Base-by-base conservation (phyloP, 2,797 vertebrate species). In the Neoniphon sammara region DNA sequence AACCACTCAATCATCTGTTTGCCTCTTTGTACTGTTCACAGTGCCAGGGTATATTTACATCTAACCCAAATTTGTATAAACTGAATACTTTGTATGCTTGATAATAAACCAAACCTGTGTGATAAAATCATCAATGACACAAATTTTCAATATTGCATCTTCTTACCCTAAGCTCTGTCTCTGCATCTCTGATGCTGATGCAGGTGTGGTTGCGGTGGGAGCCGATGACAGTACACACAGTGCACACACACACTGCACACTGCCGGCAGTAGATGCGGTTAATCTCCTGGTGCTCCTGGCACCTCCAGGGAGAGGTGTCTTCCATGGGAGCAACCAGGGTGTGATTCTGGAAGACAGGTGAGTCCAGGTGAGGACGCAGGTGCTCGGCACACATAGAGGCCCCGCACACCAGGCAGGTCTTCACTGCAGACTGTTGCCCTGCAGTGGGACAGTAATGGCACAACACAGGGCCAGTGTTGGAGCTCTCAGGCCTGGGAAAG, bases 381-480 rank as follows among this genome's bases (percentile, higher is more conserved):
- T 95, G 95, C 20, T 94, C 90, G 0, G 75, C 4, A 63, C 95
- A 95, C 94, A 95, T 95, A 50, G 95, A 95, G 5, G 94, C 94
- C 0, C 93, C 94, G 1, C 95, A 95, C 74, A 94, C 91, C 75
- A 95, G 89, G 36, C 95, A 95, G 61, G 94, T 95, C 86, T 94
- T 95, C 27, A 95, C 91, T 0, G 94, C 95, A 0, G 57, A 10
- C 82, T 89, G 89, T 64, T 10, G 86, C 0, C 65, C 63, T 1
- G 42, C 27, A 73, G 84, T 82, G 25, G 90, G 90, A 81, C 95
- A 95, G 68, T 94, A 95, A 77, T 94, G 89, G 77, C 95, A 95
- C 8, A 77, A 71, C 15, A 95, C 82, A 0, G 85, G 78, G 14
- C 46, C 14, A 20, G 15, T 1, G 1, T 17, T 66, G 44, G 50